Conservation (phyloP, 2,888 invertebrate species). For the Therioaphis trifolii region DNA sequence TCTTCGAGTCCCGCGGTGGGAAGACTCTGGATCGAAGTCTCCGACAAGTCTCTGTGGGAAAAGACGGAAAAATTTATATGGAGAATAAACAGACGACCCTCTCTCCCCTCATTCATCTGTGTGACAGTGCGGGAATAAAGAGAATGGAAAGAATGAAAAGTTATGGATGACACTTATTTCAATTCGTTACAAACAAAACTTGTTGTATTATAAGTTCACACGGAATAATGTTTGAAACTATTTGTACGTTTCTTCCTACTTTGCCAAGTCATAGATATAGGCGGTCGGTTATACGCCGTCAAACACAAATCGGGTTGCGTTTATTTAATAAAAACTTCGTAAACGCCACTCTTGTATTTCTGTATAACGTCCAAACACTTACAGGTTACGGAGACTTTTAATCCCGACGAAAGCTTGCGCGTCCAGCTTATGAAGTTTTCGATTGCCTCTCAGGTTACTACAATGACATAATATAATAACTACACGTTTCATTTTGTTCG, state of each 20-base stretch:
- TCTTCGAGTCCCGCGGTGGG: slow-evolving; percentile 80
- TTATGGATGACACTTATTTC: slow-evolving; percentile 36
- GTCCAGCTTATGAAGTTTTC: slow-evolving; percentile 73
- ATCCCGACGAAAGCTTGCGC: slow-evolving; percentile 78
- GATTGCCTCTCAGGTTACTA: slow-evolving; percentile 82
- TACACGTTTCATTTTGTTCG: slow-evolving; percentile 1
- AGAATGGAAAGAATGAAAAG: slow-evolving; percentile 22
- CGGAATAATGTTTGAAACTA: slow-evolving; percentile 47
- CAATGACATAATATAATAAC: not conserved
- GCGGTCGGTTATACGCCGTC: no score
- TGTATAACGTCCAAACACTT: slow-evolving; percentile 70
- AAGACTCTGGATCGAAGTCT: slow-evolving; percentile 78
- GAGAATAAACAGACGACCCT: no score
- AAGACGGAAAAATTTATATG: slow-evolving; percentile 66
- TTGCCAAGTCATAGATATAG: not conserved
- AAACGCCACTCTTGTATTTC: slow-evolving; percentile 1
- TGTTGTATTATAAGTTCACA: slow-evolving; percentile 24
- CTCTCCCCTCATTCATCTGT: no score
- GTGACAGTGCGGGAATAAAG: not conserved
- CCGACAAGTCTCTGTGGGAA: slow-evolving; percentile 81
- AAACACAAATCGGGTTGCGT: slow-evolving; percentile 1
- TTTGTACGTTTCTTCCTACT: not conserved
- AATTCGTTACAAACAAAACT: slow-evolving; percentile 34
- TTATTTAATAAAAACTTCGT: slow-evolving; percentile 49
- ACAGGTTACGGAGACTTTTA: slow-evolving; percentile 78